A percentile compares a stretch with the other conserved stretches of the same genome.
Conservation (phyloP, 2,797 vertebrate genomes). For the Hipposideros larvatus region DNA sequence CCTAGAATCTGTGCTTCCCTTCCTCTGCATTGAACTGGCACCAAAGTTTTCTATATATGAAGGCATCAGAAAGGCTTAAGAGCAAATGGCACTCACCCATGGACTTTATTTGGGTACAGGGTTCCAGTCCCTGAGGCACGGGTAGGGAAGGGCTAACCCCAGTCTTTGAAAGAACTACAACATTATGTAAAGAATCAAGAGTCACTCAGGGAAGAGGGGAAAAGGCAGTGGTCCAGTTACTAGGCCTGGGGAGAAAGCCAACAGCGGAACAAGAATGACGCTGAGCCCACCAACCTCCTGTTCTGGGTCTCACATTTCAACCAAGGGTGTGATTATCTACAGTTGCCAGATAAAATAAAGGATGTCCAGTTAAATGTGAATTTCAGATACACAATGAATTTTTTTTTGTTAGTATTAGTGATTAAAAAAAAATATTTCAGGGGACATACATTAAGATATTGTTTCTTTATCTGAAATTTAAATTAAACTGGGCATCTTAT, state of each 20-base stretch:
- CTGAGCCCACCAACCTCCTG: background rate
- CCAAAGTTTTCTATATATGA: background rate
- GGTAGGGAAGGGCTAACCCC: background rate
- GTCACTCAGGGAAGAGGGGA: background rate
- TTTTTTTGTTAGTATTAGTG: background rate
- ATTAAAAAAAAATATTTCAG: background rate
- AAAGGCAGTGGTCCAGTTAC: background rate
- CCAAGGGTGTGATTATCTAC: background rate
- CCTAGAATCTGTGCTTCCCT: background rate
- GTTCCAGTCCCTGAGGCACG: background rate
- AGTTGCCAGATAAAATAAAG: background rate
- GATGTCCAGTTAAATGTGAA: background rate
- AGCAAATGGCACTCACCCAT: background rate
- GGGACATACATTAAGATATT: background rate
- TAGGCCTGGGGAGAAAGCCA: background rate
- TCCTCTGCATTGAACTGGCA: background rate
- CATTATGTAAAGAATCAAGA: background rate
- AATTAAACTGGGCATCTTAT: background rate
- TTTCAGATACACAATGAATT: background rate
- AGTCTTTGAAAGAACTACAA: background rate
- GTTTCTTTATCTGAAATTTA: conserved; percentile 14
- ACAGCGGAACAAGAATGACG: background rate
- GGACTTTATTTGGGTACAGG: background rate
- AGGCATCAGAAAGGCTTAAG: background rate
- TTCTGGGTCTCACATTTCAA: background rate